A percentile compares a stretch with the other conserved stretches of the same genome.
Conservation (phyloP, 2,113 vertebrate genomes). For the mouse (Mus musculus) region GRCm39 chr5:111787001-111787500, state of each 20-base stretch:
- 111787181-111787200: not conserved
- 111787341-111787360: not conserved
- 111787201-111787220: not conserved
- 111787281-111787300: not conserved
- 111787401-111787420: accelerated
- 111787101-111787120: too few relatives aligned
- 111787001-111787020: not conserved
- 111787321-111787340: too few relatives aligned
- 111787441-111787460: not conserved
- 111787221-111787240: not conserved
- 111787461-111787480: not conserved
- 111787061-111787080: too few relatives aligned
- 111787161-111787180: not conserved
- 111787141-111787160: not conserved
- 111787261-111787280: not conserved
- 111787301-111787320: accelerated
- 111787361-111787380: not conserved
- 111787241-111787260: too few relatives aligned
- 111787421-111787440: accelerated
- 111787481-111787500: not conserved
- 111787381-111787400: not conserved
- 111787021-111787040: not conserved
- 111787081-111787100: too few relatives aligned
- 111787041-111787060: too few relatives aligned
- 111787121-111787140: too few relatives aligned